Conservation (phyloP, 1,140 invertebrate species). For the Mya arenaria region DNA sequence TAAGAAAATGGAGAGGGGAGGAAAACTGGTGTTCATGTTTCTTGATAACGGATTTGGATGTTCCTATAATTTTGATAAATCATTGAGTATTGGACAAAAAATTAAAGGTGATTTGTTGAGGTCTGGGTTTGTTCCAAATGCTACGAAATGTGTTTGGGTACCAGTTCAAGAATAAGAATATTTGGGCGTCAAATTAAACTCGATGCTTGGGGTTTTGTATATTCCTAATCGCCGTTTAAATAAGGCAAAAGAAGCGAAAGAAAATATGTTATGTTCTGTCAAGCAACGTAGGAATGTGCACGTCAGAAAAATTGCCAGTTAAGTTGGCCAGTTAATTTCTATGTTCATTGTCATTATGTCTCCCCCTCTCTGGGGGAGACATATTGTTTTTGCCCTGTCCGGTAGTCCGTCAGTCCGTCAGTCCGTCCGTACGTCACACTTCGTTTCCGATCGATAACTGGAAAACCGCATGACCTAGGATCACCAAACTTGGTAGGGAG, state of each 20-base stretch:
- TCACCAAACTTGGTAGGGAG: too few relatives aligned
- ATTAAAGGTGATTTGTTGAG: conserved; percentile 3
- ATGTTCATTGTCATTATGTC: conserved; percentile 21
- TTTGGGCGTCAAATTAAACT: neutral
- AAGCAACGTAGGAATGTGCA: neutral
- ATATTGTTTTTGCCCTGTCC: too few relatives aligned
- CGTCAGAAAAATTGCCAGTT: neutral
- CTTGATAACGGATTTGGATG: conserved; percentile 11
- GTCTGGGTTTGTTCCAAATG: neutral
- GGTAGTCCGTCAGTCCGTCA: too few relatives aligned
- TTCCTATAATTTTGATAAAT: neutral
- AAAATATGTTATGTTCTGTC: neutral
- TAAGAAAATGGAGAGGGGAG: conserved; percentile 44
- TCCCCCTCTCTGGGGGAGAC: too few relatives aligned
- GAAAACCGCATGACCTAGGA: too few relatives aligned
- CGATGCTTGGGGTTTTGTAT: neutral
- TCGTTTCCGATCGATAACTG: too few relatives aligned
- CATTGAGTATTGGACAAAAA: neutral
- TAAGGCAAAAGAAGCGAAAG: neutral
- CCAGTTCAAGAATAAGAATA: neutral
- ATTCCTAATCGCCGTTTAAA: neutral
- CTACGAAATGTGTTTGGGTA: neutral
- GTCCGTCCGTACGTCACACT: too few relatives aligned
- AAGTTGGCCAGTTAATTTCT: conserved; percentile 14
- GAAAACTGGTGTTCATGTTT: neutral